Base-by-base conservation (phyloP, 35 echinoderm and acorn worm genomes). In the Lytechinus variegatus region DNA sequence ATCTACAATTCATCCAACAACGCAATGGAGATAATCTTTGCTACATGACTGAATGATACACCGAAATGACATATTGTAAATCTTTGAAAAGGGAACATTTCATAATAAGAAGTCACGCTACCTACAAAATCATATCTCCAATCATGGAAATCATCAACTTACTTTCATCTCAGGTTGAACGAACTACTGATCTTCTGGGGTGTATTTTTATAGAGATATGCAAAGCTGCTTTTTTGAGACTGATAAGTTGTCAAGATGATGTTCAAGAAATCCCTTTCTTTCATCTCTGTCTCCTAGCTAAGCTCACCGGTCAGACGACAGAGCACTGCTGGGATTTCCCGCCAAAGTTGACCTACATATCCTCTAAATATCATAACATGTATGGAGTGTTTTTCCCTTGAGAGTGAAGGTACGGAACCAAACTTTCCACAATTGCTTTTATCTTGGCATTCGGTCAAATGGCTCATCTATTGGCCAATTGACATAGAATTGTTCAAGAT, bases 361-460 rank as follows among this genome's bases (percentile, higher is more conserved):
- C 66, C 66, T 79, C n/a, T 79, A 71, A 79, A 79, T 79, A 79
- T 79, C 66, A 79, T 24, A 79, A 79, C 66, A 79, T 79, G 57
- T 60, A 79, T 24, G 19, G 66, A 79, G 19, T 79, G 66, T 24
- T 79, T 79, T 4, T 19, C 66, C 66, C 66, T n/a, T 7, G 21
- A 24, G 66, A 79, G 66, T 79, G 16, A 79, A 79, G 21, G 66
- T 79, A 79, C 19, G n/a, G n/a, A 79, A 79, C 66, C 14, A 5
- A n/a, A 79, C 66, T 79, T 79, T 19, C 66, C n/a, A n/a, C 19
- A 0, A 79, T 79, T 79, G 16, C 66, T 79, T 79, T n/a, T 24
- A 79, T 79, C 66, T 79, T 79, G 66, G 66, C 66, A 79, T 79
- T 79, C 66, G 14, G 66, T n/a, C 66, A 79, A 7, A n/a, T n/a